Conservation (phyloP, 2,888 invertebrate species). For the Tetragonisca angustula region DNA sequence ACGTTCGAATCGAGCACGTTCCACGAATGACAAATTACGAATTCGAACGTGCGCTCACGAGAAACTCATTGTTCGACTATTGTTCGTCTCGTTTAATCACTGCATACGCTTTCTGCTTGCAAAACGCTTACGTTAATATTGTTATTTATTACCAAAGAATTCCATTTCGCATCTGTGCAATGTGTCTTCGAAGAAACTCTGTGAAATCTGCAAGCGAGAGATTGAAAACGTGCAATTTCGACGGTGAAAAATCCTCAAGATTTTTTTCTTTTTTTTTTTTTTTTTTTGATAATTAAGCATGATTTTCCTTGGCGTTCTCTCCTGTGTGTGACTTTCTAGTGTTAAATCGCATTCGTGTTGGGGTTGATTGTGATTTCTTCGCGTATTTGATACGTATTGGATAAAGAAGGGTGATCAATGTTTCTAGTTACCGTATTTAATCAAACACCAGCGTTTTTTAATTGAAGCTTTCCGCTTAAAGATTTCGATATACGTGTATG, state of each 20-base stretch:
- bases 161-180: slow-evolving; percentile 52
- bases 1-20: background rate
- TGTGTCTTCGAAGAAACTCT: slow-evolving; percentile 18
- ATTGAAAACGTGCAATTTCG: background rate
- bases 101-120: slow-evolving; percentile 53
- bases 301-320: background rate
- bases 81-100: slow-evolving; percentile 26
- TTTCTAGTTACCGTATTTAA: slow-evolving; percentile 60
- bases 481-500: slow-evolving; percentile 62
- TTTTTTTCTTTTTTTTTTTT: background rate
- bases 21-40: background rate
- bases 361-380: background rate
- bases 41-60: background rate
- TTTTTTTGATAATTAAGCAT: background rate
- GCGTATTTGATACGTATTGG: slow-evolving; percentile 39
- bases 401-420: slow-evolving; percentile 45
- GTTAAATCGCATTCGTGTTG: slow-evolving; percentile 17
- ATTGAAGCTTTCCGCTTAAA: slow-evolving; percentile 65
- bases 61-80: slow-evolving; percentile 4
- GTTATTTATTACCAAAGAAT: slow-evolving; percentile 65
- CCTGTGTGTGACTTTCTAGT: background rate
- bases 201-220: background rate
- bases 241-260: background rate
- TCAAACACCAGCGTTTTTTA: slow-evolving; percentile 55
- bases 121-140: slow-evolving; percentile 47